Evolutionary conservation across 2,113 vertebrate species (phyloP), one percentile per base, ranked within the genome.

Genomic region (Neoarius graeffei): DNA sequence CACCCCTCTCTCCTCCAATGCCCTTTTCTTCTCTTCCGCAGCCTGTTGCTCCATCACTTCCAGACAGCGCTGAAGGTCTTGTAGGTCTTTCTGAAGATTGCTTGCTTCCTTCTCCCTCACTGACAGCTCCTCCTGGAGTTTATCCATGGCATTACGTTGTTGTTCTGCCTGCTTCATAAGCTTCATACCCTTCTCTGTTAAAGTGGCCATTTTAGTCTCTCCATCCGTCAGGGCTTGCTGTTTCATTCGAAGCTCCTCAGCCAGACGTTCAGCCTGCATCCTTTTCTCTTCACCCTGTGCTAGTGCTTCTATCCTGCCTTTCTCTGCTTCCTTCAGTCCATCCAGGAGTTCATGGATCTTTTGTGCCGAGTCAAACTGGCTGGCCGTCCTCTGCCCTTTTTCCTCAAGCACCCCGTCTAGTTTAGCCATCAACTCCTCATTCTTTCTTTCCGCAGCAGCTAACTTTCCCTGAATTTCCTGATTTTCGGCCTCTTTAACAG

Each of bases 271-370:
- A n/a, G 95, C 91, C 27, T 94, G 94, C 73, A 92, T 93, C 0
- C 42, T 93, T 84, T 89, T 93, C 77, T 96, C 92, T 3, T 94
- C 93, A 15, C 0, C 91, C 67, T 95, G 94, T 89, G 93, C 93
- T 50, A 94, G 92, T 62, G 94, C 91, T 60, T 94, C 91, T 83
- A 95, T 92, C 87, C 93, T 96, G 25, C 94, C 95, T 73, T 91
- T 92, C 91, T 97, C 97, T 27, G 94, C 92, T 62, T 95, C 93
- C 84, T 94, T 96, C 86, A 98, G 93, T 86, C 95, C 96, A 90
- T 95, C 95, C 76, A 95, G 88, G 77, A 97, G 91, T 52, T 96
- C 92, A 0, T 79, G 94, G 88, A 96, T 95, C 92, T 95, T 95
- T 88, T 94, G 94, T 73, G 95, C 94, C 1, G 94, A 95, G 88